Evolutionary conservation across 2,888 invertebrate genomes (phyloP), one percentile per base, ranked within the genome.

Genomic region (Ganaspis brasiliensis): DNA sequence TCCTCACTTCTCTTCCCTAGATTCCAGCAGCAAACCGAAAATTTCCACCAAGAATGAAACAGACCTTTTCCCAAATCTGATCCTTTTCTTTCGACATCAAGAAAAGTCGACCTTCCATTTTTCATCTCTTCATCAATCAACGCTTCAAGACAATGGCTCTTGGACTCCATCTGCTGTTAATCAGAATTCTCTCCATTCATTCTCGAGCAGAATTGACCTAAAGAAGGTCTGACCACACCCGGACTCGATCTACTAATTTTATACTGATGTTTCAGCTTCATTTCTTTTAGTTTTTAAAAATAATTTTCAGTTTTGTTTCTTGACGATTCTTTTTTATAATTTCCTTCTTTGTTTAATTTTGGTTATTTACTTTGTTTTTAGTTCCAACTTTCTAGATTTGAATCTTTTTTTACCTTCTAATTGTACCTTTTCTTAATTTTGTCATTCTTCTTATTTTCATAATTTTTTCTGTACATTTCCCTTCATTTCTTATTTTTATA

Each of bases 1-100:
- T 16, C 21, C 31, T 59, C 16, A 16, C 16, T n/a, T 6, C 6
- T 19, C 8, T 61, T 16, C 21, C 52, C 35, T 31, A 31, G 2
- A 2, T 31, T 31, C 6, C 6, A 31, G 2, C 8, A 59, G 31
- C 26, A 59, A 59, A 24, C 56, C 14, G 3, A 0, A 67, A 40
- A 24, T n/a, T 12, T 14, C 24, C 4, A 19, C 26, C 49, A 40
- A 56, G 63, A 55, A 59, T 57, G 40, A 67, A 45, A 12, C 45
- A 24, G 49, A 16, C 57, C 71, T 80, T 35, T 67, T 59, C 57
- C 40, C 75, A 72, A 61, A 67, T 26, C 71, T 70, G 73, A 49
- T 49, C 77, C 77, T 75, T 55, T 75, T 21, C 56, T 67, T 26
- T 24, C 14, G 6, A 16, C 16, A 14, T 57, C 16, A 52, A 31